These are phyloP conservation scores for Zaprionus lachaisei DNA, from an alignment of 1,140 invertebrate species.

Conservation along the genomic window DNA sequence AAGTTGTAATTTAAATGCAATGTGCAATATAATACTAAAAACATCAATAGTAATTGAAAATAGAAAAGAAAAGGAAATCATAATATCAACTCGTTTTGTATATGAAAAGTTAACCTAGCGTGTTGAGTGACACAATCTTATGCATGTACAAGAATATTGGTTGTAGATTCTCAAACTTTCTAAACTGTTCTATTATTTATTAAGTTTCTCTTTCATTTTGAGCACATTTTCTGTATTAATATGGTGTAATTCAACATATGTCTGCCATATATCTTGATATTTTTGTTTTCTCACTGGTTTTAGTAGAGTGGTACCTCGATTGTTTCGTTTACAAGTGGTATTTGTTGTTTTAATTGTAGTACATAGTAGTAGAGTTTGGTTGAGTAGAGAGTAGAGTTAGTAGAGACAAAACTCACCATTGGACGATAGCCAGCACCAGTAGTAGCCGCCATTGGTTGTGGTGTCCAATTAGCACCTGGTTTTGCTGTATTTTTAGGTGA, in stretches of 20 bases:
- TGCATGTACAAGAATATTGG: neutral
- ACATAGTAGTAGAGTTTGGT: constrained; percentile 58
- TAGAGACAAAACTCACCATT: constrained; percentile 88
- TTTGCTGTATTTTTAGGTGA: constrained; percentile 93
- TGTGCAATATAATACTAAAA: constrained; percentile 45
- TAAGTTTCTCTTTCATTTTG: constrained; percentile 29
- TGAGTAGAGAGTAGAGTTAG: constrained; percentile 68
- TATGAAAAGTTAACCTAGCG: constrained; percentile 36
- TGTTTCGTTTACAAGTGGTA: constrained; percentile 28
- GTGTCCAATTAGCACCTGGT: constrained; percentile 90
- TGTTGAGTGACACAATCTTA: constrained; percentile 61
- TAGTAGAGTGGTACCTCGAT: constrained; percentile 31
- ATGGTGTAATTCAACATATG: constrained; percentile 20
- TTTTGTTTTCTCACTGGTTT: constrained; percentile 14
- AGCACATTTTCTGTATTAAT: constrained; percentile 49
- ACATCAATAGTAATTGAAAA: constrained; percentile 39
- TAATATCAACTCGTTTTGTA: constrained; percentile 34
- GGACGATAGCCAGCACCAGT: constrained; percentile 93
- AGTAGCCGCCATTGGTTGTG: constrained; percentile 93
- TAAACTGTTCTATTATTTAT: constrained; percentile 19
- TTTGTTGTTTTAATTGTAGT: constrained; percentile 43
- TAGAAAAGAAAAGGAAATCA: constrained; percentile 27
- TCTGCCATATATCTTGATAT: constrained; percentile 24
- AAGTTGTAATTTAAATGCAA: constrained; percentile 54
- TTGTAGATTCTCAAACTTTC: neutral